Percentiles rank a stretch among this genome's conserved stretches.
Evolutionary conservation across 2,797 vertebrate species (phyloP).

Genomic region (Melanotaenia boesemani): DNA sequence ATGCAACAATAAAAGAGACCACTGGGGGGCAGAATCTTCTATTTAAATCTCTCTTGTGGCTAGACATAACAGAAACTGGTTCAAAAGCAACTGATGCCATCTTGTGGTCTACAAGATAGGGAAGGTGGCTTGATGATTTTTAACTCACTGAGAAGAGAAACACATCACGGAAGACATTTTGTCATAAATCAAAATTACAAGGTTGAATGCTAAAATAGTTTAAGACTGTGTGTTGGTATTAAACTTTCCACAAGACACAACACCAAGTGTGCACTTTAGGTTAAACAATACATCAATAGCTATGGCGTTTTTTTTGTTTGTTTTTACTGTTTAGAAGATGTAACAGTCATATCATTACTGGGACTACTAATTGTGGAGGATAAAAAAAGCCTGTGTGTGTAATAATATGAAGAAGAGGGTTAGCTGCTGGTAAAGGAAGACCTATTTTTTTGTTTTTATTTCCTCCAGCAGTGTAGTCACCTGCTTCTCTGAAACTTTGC

Average conservation of each 20-base stretch:
- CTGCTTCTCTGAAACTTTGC: conserved; percentile 64
- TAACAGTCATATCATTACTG: neutral
- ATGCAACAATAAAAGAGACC: neutral
- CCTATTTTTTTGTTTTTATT: neutral
- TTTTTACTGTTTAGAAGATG: neutral
- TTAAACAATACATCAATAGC: neutral
- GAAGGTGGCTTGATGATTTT: neutral
- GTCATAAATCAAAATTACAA: too few species aligned
- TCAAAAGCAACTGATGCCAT: conserved; percentile 50
- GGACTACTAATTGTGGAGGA: neutral
- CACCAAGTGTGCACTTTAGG: neutral
- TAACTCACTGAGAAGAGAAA: too few species aligned
- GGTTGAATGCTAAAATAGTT: neutral
- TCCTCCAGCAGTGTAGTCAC: conserved; percentile 47
- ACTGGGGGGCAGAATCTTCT: neutral
- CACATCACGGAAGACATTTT: too few species aligned
- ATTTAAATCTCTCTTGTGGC: neutral
- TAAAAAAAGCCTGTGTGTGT: neutral
- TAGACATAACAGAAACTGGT: neutral
- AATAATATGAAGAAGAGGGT: too few species aligned
- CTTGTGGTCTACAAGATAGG: conserved; percentile 38
- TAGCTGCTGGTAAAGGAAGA: neutral
- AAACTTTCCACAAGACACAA: neutral
- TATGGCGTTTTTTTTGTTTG: neutral
- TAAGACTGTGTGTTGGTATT: neutral